phyloP scores from a whole-genome alignment of 2,888 invertebrate species.

The Disparrhopalites patrizii region DNA sequence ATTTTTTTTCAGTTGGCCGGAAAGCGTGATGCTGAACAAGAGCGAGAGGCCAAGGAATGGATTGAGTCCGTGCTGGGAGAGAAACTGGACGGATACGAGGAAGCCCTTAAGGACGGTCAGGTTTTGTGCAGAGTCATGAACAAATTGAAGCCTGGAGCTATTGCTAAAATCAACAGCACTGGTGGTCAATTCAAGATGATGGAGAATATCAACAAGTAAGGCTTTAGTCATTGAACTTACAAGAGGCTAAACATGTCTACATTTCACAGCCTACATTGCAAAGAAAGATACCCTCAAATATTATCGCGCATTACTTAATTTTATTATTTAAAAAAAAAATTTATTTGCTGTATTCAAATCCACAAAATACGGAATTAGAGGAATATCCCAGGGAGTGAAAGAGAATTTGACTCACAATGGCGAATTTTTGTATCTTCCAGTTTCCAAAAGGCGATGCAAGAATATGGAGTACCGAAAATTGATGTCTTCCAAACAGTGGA shows the following conservation, averaged over 20 bases:
- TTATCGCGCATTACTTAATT: no score
- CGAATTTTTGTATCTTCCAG: constrained; percentile 52
- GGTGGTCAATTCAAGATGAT: constrained; percentile 99
- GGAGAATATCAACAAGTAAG: constrained; percentile 96
- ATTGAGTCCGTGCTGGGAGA: constrained; percentile 80
- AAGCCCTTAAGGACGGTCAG: constrained; percentile 84
- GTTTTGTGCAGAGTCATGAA: constrained; percentile 93
- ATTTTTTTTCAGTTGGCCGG: constrained; percentile 64
- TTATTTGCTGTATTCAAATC: no score
- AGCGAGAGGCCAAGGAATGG: constrained; percentile 87
- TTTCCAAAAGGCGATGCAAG: constrained; percentile 81
- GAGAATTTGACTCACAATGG: no score
- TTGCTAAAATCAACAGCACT: constrained; percentile 84
- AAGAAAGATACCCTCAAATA: no score
- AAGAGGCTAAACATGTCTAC: no score
- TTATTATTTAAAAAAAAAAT: no score
- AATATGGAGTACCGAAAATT: constrained; percentile 81
- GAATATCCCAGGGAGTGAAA: no score
- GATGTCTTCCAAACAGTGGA: constrained; percentile 98
- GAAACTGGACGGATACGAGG: constrained; percentile 87
- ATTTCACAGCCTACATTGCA: no score
- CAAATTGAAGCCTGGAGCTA: constrained; percentile 80
- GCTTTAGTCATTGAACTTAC: no score
- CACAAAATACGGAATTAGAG: no score
- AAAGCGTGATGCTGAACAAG: constrained; percentile 76